Evolutionary conservation across 1,140 invertebrate genomes (phyloP), one percentile per base, ranked within the genome.

Genomic region (Neodiprion lecontei): DNA sequence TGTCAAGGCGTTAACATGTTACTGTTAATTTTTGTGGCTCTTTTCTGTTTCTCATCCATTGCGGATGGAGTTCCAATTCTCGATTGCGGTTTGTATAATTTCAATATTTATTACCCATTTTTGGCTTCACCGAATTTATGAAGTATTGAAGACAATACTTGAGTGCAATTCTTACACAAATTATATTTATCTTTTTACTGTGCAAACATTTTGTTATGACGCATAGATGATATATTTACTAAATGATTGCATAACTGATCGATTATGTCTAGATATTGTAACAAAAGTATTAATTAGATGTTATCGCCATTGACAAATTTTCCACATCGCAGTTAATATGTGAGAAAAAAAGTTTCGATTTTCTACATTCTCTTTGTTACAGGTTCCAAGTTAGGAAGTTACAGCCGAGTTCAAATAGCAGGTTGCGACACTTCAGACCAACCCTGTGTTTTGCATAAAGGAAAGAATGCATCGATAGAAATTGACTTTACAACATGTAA

Each of bases 401-500:
- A 93, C 28, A 85, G 88, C 2, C 86, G 84, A 49, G 86, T 93
- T 5, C 82, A 80, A 1, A 85, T 94, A 50, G 89, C 89, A 48
- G 89, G 89, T 53, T 94, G 93, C 79, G 86, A 88, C 11, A 85
- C 87, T 48, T 84, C 81, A 21, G 89, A 89, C 72, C 80, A 82
- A 73, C 87, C 89, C 78, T 94, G 92, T 77, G 84, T 91, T 17
- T 88, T 94, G 49, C 90, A 89, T 77, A 87, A 91, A 72, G 90
- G 91, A 76, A 90, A 89, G 12, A 93, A 93, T 75, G 91, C 86
- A 1, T 89, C 91, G 3, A 91, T 94, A 72, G 80, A 82, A 9
- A 88, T 94, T 9, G 87, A 89, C 47, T 92, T 94, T 74, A 91
- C 85, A 67, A 82, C 90, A 61, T 83, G 91, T 92, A 86, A 90